phyloP scores from a whole-genome alignment of 1,140 invertebrate species.

The Ceratina japonica region DNA sequence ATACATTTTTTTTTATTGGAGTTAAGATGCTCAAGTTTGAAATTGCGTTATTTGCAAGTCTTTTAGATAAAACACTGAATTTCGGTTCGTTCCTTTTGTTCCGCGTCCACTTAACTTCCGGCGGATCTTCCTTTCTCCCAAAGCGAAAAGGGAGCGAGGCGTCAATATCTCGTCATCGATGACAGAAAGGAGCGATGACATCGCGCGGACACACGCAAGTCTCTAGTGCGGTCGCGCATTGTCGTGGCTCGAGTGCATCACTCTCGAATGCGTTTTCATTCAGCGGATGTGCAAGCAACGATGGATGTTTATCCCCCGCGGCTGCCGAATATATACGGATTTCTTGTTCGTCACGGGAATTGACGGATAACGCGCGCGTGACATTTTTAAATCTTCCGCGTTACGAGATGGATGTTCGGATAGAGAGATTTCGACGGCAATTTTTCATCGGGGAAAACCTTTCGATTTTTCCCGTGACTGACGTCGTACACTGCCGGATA shows the following conservation, averaged over 20 bases:
- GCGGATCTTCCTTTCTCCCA: neutral
- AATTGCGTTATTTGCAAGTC: slow-evolving; percentile 4
- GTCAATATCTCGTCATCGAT: slow-evolving; percentile 48
- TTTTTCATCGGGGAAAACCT: too few relatives aligned
- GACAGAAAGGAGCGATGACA: slow-evolving; percentile 56
- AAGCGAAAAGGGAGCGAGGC: neutral
- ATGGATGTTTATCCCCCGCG: slow-evolving; percentile 39
- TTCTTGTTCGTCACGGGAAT: slow-evolving; percentile 37
- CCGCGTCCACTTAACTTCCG: slow-evolving; percentile 19
- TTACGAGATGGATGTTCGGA: neutral
- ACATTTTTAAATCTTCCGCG: neutral
- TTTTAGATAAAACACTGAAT: neutral
- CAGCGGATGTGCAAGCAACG: slow-evolving; percentile 39
- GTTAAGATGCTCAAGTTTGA: neutral
- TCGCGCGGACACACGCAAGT: slow-evolving; percentile 66
- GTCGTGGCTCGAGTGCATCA: slow-evolving; percentile 23
- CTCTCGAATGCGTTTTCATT: slow-evolving; percentile 33
- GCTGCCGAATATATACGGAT: slow-evolving; percentile 38
- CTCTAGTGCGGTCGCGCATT: slow-evolving; percentile 61
- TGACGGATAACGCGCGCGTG: slow-evolving; percentile 10
- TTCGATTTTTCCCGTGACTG: neutral
- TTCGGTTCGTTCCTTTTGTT: too few relatives aligned
- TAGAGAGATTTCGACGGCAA: neutral
- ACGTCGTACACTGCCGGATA: neutral
- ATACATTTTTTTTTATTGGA: neutral